These are phyloP conservation scores for Meleagris gallopavo DNA, from an alignment of 2,113 vertebrate genomes.

Conservation along the genomic window DNA sequence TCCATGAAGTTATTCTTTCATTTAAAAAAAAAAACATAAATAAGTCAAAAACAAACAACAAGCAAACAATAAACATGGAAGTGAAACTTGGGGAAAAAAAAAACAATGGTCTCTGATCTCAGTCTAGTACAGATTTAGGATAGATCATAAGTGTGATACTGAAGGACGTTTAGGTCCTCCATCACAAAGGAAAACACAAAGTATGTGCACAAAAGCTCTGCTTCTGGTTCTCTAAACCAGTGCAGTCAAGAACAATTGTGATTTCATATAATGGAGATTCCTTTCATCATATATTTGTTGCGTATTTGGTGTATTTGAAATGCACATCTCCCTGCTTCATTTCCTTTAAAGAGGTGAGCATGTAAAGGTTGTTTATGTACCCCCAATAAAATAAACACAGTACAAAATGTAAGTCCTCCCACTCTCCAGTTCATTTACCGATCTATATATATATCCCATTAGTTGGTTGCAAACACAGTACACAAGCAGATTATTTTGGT, in stretches of 20 bases:
- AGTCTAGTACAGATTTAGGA: background rate
- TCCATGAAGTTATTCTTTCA: background rate
- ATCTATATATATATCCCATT: background rate
- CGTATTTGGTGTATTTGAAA: background rate
- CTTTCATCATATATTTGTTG: background rate
- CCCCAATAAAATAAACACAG: background rate
- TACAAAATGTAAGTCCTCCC: background rate
- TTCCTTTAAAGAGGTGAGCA: background rate
- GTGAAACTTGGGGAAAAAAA: background rate
- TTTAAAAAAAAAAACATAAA: background rate
- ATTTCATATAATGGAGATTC: background rate
- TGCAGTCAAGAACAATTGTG: background rate
- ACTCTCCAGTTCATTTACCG: background rate
- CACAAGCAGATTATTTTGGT: background rate
- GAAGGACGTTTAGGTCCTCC: background rate
- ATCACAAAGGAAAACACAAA: background rate
- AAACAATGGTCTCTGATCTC: background rate
- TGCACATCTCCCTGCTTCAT: accelerated
- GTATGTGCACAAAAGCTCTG: background rate
- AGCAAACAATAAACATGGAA: background rate
- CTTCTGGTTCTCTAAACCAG: background rate
- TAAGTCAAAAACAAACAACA: background rate
- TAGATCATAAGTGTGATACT: background rate
- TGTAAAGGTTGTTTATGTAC: background rate
- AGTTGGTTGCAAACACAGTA: background rate